Evolutionary conservation across 2,888 invertebrate genomes (phyloP), one percentile per base, ranked within the genome.

Genomic region (Laspeyria flexula): DNA sequence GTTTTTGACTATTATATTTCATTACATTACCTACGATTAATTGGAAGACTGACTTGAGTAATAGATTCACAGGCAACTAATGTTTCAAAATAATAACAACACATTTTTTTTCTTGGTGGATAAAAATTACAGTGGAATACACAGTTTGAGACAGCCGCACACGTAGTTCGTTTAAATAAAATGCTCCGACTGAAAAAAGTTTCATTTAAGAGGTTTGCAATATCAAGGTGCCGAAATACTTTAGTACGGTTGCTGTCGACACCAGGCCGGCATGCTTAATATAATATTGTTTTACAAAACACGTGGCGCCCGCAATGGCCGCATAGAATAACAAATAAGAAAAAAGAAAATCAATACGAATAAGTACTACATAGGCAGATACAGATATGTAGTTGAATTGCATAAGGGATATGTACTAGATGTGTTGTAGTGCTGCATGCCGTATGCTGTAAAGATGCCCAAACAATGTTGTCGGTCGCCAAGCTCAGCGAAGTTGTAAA

Each of bases 301-400:
- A 79, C 62, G 69, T 67, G 71, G 70, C 70, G 71, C 62, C 40
- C 58, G 43, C 54, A 51, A 64, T 52, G 55, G 56, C 58, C 61
- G 69, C 52, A 43, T 60, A 55, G 79, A 79, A 83, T 83, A 79
- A 54, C 69, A 81, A 81, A 73, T 71, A 73, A 68, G 61, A 60
- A 58, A 60, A n/a, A 65, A 53, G 42, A 60, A 72, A 74, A 77
- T 75, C 75, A 74, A 80, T 76, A 71, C 67, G 60, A 60, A 64
- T 65, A 51, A 48, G 49, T 56, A 59, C 63, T 56, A 56, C 43
- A 52, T 57, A 46, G 51, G 53, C 39, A 43, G 44, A 56, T 51
- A 52, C 37, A 34, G 39, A 63, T 43, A 56, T n/a, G n/a, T 56
- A 55, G 35, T 41, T 37, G 40, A 55, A 62, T 59, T 65, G 51